These are phyloP conservation scores for Eubasilissa regina DNA, from an alignment of 1,140 invertebrate genomes.

Conservation along the genomic window DNA sequence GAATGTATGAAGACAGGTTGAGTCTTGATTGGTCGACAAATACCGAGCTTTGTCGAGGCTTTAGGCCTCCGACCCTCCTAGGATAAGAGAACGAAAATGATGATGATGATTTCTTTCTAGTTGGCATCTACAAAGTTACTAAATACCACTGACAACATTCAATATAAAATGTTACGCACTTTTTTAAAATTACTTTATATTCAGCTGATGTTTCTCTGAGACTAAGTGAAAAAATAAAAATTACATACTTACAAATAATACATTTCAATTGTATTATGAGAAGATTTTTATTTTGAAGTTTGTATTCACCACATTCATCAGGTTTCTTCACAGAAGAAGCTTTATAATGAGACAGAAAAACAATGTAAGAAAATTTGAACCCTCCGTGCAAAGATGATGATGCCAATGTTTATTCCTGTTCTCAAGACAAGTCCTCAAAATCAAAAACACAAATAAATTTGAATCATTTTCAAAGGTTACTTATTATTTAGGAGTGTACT, in stretches of 20 bases:
- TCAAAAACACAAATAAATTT: neutral
- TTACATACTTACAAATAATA: conserved; percentile 46
- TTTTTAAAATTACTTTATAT: neutral
- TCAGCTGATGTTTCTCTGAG: conserved; percentile 12
- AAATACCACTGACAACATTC: no score
- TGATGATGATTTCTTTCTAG: no score
- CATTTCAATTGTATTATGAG: conserved; percentile 40
- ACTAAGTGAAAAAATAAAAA: conserved; percentile 23
- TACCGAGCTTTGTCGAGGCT: no score
- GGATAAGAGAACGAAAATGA: no score
- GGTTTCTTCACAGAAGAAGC: neutral
- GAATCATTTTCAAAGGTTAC: no score
- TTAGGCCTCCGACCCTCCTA: no score
- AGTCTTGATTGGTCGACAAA: no score
- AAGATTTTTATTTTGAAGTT: conserved; percentile 31
- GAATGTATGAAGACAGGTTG: no score
- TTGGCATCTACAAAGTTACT: no score
- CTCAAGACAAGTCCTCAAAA: neutral
- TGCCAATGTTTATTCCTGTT: neutral
- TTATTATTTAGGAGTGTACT: no score
- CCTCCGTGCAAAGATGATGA: conserved; percentile 8
- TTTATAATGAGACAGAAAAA: neutral
- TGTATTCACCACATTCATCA: conserved; percentile 1
- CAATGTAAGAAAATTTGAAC: neutral
- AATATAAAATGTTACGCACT: no score